Percentiles rank a stretch among this genome's conserved stretches.
These are phyloP conservation scores for Gibbula magus DNA, from an alignment of 2,888 invertebrate genomes.

Conservation along the genomic window DNA sequence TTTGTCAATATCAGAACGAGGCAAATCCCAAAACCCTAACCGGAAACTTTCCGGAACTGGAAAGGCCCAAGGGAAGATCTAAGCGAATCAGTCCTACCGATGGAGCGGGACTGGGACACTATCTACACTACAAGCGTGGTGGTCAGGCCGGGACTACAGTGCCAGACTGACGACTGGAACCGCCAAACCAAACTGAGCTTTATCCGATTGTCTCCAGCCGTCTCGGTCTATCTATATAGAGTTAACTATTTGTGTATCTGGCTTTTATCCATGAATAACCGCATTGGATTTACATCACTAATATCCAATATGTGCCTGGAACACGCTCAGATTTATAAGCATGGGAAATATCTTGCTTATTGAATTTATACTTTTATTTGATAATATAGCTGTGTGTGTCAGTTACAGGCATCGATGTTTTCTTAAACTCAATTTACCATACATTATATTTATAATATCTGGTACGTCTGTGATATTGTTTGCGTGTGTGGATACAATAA, in stretches of 20 bases:
- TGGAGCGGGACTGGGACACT: not conserved
- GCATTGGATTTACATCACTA: not conserved
- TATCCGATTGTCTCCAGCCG: not conserved
- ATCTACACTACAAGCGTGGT: not conserved
- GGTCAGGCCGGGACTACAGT: too few species aligned
- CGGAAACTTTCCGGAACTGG: conserved; percentile 4
- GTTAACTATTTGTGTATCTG: not conserved
- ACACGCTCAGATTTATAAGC: too few species aligned
- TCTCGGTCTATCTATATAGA: not conserved
- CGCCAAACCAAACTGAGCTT: not conserved
- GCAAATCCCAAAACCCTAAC: conserved; percentile 19
- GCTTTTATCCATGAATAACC: not conserved
- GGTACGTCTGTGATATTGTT: too few species aligned
- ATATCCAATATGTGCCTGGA: not conserved
- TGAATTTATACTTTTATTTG: too few species aligned
- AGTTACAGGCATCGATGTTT: too few species aligned
- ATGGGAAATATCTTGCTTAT: too few species aligned
- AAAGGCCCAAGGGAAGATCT: not conserved
- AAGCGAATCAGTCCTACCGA: not conserved
- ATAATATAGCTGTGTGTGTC: too few species aligned
- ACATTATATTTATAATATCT: too few species aligned
- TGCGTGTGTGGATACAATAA: too few species aligned
- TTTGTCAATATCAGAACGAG: conserved; percentile 20
- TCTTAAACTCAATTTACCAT: too few species aligned
- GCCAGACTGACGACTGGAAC: not conserved